These are phyloP conservation scores for Phyllostomus discolor DNA, from an alignment of 2,113 vertebrate species.

Conservation along the genomic window DNA sequence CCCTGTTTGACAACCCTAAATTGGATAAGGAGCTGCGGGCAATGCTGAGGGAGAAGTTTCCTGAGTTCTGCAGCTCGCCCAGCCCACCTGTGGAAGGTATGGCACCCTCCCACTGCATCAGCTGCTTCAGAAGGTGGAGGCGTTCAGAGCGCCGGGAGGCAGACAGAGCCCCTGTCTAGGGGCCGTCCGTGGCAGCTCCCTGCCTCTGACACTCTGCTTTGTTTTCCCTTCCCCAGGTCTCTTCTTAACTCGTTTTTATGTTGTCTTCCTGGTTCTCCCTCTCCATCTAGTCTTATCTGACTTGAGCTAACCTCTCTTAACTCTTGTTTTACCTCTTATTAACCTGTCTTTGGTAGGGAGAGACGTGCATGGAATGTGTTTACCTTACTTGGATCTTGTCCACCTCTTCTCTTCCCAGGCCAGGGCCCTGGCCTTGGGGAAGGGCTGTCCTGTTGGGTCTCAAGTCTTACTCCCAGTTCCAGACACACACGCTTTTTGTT, in stretches of 20 bases:
- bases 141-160: not conserved
- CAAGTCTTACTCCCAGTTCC: not conserved
- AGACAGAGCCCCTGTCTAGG: not conserved
- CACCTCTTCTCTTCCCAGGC: not conserved
- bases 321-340: not conserved
- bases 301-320: not conserved
- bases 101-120: not conserved
- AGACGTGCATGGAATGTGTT: not conserved
- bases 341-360: not conserved
- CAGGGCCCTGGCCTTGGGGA: not conserved
- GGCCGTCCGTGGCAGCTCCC: not conserved
- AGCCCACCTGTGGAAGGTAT: slow-evolving; percentile 93
- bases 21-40: slow-evolving; percentile 95
- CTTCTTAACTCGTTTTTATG: not conserved
- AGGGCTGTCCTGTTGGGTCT: not conserved
- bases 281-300: not conserved
- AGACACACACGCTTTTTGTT: not conserved
- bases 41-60: slow-evolving; percentile 96
- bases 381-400: not conserved
- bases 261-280: not conserved
- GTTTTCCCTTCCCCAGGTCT: not conserved
- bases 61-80: slow-evolving; percentile 95
- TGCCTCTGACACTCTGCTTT: too few species aligned
- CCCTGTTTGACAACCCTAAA: slow-evolving; percentile 97
- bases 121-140: not conserved